Percentiles rank a stretch among this genome's conserved stretches.
These are phyloP conservation scores for Pristionchus maxplancki DNA, from an alignment of 2,888 invertebrate genomes.

Conservation along the genomic window DNA sequence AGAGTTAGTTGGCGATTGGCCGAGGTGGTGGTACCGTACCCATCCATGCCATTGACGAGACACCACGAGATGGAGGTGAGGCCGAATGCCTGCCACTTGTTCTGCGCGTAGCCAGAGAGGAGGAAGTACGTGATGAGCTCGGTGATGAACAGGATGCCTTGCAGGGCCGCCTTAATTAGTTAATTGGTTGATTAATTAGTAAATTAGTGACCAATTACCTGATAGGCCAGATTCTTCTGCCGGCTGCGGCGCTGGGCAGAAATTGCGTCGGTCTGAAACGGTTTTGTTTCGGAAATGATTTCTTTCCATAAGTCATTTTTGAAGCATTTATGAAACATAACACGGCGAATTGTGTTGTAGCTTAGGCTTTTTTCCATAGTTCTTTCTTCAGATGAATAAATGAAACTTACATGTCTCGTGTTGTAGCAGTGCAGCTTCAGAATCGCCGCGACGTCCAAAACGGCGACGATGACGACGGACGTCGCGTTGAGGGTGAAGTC, in stretches of 20 bases:
- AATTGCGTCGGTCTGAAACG: neutral
- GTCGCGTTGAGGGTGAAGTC: slow-evolving; percentile 4
- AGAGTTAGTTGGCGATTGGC: neutral
- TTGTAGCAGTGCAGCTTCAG: slow-evolving; percentile 1
- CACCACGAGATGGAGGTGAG: slow-evolving; percentile 58
- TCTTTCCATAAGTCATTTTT: no score
- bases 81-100: slow-evolving; percentile 54
- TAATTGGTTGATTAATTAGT: neutral
- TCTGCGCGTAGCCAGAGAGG: slow-evolving; percentile 49
- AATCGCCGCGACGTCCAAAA: slow-evolving; percentile 3
- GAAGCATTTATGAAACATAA: no score
- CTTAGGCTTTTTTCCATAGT: neutral
- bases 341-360: no score
- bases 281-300: no score
- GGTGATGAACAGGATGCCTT: slow-evolving; percentile 58
- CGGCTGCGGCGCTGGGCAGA: neutral
- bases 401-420: neutral
- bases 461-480: slow-evolving; percentile 17
- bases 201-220: neutral
- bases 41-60: slow-evolving; percentile 57
- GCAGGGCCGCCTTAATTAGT: slow-evolving; percentile 51
- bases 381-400: neutral
- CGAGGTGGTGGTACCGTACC: slow-evolving; percentile 53
- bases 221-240: slow-evolving; percentile 8
- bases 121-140: slow-evolving; percentile 61